phyloP scores from a whole-genome alignment of 2,113 vertebrate genomes.

The Tragelaphus imberbis region DNA sequence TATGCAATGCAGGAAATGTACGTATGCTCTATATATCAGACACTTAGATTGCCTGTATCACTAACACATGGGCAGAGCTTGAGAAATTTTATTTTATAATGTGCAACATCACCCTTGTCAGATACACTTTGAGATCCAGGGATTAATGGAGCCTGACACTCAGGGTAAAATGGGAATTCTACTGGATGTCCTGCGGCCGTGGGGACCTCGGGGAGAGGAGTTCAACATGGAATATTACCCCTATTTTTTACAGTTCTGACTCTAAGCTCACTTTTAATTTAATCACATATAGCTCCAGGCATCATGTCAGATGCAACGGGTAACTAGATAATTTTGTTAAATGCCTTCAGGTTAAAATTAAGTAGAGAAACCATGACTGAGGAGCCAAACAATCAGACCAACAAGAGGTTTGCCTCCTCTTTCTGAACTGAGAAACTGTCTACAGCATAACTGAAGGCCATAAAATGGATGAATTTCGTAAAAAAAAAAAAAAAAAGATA shows the following conservation, averaged over 20 bases:
- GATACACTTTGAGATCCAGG: conserved; percentile 41
- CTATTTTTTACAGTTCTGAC: background rate
- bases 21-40: conserved; percentile 73
- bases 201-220: background rate
- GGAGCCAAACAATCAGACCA: background rate
- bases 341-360: background rate
- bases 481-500: background rate
- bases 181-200: background rate
- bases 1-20: conserved; percentile 83
- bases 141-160: conserved; percentile 59
- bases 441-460: background rate
- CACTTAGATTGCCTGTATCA: conserved; percentile 69
- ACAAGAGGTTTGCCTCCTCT: background rate
- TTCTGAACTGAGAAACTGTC: background rate
- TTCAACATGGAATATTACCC: background rate
- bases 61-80: conserved; percentile 82
- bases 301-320: background rate
- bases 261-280: conserved; percentile 24
- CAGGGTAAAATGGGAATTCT: conserved; percentile 28
- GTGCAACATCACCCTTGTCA: conserved; percentile 69
- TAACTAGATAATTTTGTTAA: background rate
- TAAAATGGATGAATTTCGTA: background rate
- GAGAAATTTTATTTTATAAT: conserved; percentile 75
- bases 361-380: background rate
- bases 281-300: background rate